Evolutionary conservation across 2,113 vertebrate genomes (phyloP), one percentile per base, ranked within the genome.

Genomic region (Protomyctophum bolini): DNA sequence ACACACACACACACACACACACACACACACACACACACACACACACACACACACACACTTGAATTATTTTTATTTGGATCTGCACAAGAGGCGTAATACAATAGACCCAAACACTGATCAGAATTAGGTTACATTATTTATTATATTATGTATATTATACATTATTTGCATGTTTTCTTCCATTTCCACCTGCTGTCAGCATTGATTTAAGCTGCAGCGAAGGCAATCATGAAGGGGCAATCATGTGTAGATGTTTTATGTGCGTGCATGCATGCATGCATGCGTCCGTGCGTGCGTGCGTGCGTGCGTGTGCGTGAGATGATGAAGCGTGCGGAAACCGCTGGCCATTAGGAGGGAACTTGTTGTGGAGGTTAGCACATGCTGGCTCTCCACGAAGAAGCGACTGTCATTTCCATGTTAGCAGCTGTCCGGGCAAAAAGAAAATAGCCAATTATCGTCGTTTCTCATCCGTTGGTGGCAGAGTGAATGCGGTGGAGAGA

Each of bases 371-470:
- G 77, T 87, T 86, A 86, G 83, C 33, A 41, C 33, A 41, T 85
- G 80, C 83, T 70, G 62, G 80, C 77, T 82, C 80, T 89, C 86
- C 47, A 64, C 83, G 70, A 83, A 67, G 85, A 86, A 83, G 83
- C 83, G 84, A 88, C 81, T 82, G 86, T 88, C 59, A 67, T 86
- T 89, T 91, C 91, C 86, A 90, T 89, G 89, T 91, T 87, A 84
- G 90, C 84, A 90, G 90, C 89, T 89, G 89, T 86, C 89, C 80
- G 75, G 87, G 74, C 80, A 82, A n/a, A n/a, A n/a, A 72, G 87
- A 89, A 41, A 90, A 90, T 89, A 88, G 88, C 89, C 90, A 91
- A 91, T 91, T 91, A 91, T 85, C 80, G 88, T 91, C 83, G 89
- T 91, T 87, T 86, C 79, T 86, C 54, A 57, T 47, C 87, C 85